phyloP scores from a whole-genome alignment of 2,797 vertebrate genomes.

The Choloepus didactylus region DNA sequence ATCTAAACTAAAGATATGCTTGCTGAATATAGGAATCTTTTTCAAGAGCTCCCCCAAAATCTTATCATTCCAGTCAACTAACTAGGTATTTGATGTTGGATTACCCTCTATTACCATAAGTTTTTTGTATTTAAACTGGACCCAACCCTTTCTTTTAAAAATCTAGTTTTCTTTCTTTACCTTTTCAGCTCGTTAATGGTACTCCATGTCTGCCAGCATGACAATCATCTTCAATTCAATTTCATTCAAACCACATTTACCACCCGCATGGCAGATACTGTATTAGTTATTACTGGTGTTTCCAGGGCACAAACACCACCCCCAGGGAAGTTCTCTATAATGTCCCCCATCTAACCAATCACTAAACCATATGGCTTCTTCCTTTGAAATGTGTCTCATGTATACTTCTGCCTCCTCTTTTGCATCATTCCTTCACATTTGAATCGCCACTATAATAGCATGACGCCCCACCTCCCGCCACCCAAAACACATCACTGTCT shows the following conservation, averaged over 20 bases:
- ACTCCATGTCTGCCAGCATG: neutral
- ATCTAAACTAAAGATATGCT: neutral
- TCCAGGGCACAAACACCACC: neutral
- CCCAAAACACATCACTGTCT: neutral
- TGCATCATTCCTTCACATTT: neutral
- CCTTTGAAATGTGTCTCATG: neutral
- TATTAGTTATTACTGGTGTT: neutral
- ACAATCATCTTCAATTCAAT: neutral
- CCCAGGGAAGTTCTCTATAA: neutral
- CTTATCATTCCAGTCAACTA: neutral
- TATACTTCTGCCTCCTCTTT: neutral
- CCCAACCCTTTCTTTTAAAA: neutral
- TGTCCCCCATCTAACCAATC: neutral
- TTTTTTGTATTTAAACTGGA: neutral
- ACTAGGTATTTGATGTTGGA: neutral
- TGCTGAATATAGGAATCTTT: neutral
- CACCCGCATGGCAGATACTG: neutral
- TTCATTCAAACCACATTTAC: neutral
- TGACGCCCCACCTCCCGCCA: neutral
- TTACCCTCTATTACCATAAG: neutral
- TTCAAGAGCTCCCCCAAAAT: slow-evolving; percentile 11
- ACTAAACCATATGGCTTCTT: neutral
- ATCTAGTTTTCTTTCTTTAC: neutral
- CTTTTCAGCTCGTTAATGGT: slow-evolving; percentile 4
- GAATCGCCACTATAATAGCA: neutral